Evolutionary conservation across 2,797 vertebrate species (phyloP).

Genomic region (Enteromius fasciolatus): DNA sequence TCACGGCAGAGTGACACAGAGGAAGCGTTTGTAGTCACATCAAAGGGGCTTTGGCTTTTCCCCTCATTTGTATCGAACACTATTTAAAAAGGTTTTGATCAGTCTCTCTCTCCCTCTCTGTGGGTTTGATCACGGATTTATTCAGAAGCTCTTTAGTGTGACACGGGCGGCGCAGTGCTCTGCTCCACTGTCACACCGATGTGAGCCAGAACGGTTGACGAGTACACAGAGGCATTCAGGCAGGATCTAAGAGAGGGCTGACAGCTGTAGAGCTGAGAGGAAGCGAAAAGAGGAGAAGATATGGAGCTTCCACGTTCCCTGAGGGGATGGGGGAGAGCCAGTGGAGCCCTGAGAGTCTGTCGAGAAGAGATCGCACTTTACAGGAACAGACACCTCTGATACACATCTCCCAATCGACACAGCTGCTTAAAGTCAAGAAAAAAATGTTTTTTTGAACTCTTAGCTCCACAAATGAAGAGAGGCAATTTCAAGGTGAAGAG

Average conservation of each 20-base stretch:
- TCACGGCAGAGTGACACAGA: constrained; percentile 65
- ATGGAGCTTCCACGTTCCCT: constrained; percentile 60
- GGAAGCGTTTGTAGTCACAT: constrained; percentile 79
- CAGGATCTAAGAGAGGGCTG: constrained; percentile 70
- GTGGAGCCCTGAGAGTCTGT: constrained; percentile 45
- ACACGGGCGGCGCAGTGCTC: constrained; percentile 65
- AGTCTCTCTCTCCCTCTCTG: constrained; percentile 59
- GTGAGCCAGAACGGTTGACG: constrained; percentile 68
- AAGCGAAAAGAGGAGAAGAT: constrained; percentile 42
- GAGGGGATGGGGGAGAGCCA: constrained; percentile 48
- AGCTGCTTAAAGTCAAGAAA: constrained; percentile 37
- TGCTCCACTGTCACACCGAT: constrained; percentile 69
- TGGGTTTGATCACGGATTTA: constrained; percentile 77
- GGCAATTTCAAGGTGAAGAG: constrained; percentile 36
- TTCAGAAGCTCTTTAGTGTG: constrained; percentile 75
- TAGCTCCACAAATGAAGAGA: constrained; percentile 29
- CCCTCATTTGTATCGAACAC: constrained; percentile 70
- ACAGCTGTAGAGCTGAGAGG: constrained; percentile 64
- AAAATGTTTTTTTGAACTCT: constrained; percentile 12
- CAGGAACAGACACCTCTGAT: constrained; percentile 45
- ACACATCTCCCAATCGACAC: constrained; percentile 25
- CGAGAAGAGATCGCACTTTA: constrained; percentile 37
- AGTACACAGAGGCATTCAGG: constrained; percentile 65
- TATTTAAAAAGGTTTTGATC: constrained; percentile 77
- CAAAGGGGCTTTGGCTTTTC: constrained; percentile 69